Evolutionary conservation across 2,888 invertebrate species (phyloP), one percentile per base, ranked within the genome.

Genomic region (Drosophila lacicola): DNA sequence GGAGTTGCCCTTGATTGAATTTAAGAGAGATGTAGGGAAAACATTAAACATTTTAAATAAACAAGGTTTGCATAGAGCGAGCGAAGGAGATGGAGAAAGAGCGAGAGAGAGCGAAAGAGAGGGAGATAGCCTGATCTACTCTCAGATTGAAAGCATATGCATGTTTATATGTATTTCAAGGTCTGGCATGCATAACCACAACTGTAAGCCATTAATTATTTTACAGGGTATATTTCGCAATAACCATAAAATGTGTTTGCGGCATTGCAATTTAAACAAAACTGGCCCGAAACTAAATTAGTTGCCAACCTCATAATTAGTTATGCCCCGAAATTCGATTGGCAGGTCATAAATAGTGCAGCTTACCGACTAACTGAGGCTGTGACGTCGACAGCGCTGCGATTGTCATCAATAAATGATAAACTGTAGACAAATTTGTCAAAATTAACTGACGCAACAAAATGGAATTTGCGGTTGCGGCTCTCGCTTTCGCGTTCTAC

Each of bases 391-490:
- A 37, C 63, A 46, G 60, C 63, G 19, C 33, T 37, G 34, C 17
- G 64, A 65, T 72, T 67, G 77, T 55, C 75, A 88, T 88, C 80
- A 80, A 80, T 86, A 86, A 84, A 75, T 86, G 83, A 85, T 82
- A 61, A 75, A 63, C 72, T 71, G 64, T 71, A 78, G 78, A 74
- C 78, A 78, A 80, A 82, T 88, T 85, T 82, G 77, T 82, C 88
- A 82, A 85, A 82, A 88, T 79, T 70, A 79, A 88, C 82, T 86
- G 83, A 73, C 81, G 77, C 60, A 71, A 57, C 67, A 73, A 76
- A 73, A 76, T 80, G 70, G 57, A 76, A 76, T 64, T 67, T 83
- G 87, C 55, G 84, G 87, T 76, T 70, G 57, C 21, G 47, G 17
- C 37, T 57, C 2, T 17, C 36, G 10, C 11, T 29, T 19, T 39